Evolutionary conservation across 2,797 vertebrate genomes (phyloP), one percentile per base, ranked within the genome.

Genomic region (Gambelia wislizenii): DNA sequence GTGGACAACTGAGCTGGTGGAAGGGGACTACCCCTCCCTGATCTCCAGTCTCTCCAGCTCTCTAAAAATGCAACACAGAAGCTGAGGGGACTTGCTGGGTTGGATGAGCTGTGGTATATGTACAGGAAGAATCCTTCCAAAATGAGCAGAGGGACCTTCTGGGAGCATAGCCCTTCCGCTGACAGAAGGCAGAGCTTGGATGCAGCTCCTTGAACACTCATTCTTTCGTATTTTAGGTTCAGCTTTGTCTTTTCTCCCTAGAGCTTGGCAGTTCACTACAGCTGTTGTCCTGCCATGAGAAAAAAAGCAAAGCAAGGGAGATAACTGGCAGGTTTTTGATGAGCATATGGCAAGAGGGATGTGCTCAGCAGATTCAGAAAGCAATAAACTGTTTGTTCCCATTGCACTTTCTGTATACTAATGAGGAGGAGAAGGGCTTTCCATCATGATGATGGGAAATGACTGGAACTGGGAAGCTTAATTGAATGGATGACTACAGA

Each of bases 281-380:
- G 92, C 94, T 93, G 94, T 95, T 95, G 93, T 96, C 89, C 0
- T 36, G 80, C 8, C 3, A 20, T 94, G 94, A 94, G 95, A 96
- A 96, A 96, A 96, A 1, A 30, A 79, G 44, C 52, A 0, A 89
- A 90, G 69, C 87, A 67, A 76, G 83, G 12, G 83, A 89, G 77
- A 72, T 89, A 74, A 90, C 83, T 84, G 52, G 72, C 47, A 74
- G 81, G 59, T 83, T 78, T 83, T 70, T 67, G 33, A 39, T 54
- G 67, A 80, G 56, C 90, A 47, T 82, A 52, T 3, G 69, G 90
- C 74, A 93, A 0, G 61, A 78, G 42, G 44, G 76, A 86, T 79
- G 0, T 83, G 86, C 47, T 25, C 47, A 93, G 92, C 90, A 85
- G 88, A 92, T 94, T 93, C 91, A 76, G 92, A 85, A 88, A 94